Conservation (phyloP, 2,113 vertebrate species). For the Brienomyrus longianalis region DNA sequence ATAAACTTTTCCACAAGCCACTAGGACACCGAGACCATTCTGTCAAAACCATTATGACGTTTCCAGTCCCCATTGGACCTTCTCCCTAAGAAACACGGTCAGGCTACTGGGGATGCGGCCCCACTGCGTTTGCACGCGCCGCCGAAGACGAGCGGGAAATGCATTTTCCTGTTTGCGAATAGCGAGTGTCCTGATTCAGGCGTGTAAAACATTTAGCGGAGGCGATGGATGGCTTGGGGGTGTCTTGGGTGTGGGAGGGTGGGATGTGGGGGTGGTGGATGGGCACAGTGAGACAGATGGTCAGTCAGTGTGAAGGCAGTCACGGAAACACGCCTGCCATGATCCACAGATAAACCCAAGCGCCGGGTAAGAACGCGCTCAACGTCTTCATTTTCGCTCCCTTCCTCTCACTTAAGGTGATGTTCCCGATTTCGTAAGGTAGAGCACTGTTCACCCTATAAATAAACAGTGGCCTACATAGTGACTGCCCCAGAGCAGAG, state of each 20-base stretch:
- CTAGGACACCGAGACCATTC: background rate
- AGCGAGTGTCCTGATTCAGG: background rate
- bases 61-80: background rate
- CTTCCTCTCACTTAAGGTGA: background rate
- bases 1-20: background rate
- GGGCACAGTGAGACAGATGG: conserved; percentile 15
- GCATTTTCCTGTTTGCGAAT: background rate
- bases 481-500: background rate
- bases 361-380: background rate
- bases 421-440: background rate
- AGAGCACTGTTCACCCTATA: background rate
- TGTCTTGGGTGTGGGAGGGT: background rate
- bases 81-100: background rate
- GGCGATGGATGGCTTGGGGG: background rate
- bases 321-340: background rate
- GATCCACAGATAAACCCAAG: background rate
- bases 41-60: background rate
- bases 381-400: background rate
- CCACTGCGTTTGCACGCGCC: background rate
- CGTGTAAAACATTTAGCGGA: background rate
- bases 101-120: background rate
- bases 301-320: conserved; percentile 20
- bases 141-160: background rate
- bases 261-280: background rate
- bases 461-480: conserved; percentile 13